Evolutionary conservation across 2,888 invertebrate genomes (phyloP), one percentile per base, ranked within the genome.

Genomic region (Polylopha cassiicola): DNA sequence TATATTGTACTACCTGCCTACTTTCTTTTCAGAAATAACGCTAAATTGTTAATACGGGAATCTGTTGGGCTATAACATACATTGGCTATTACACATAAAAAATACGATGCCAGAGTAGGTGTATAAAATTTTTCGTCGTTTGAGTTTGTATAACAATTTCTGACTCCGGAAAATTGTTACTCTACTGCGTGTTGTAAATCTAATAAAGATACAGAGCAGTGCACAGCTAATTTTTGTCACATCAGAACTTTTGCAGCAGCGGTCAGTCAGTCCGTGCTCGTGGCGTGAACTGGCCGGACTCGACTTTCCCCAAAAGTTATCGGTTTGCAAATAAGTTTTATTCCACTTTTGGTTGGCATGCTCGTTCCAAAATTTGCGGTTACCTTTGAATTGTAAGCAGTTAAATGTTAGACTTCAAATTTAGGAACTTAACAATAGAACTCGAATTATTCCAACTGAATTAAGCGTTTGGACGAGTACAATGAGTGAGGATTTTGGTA

Each of bases 351-450:
- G n/a, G n/a, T n/a, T 63, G 58, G 64, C 75, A 76, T 72, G 77
- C 74, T 80, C 77, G 71, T 80, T 76, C 71, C 73, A 57, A 80
- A 80, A 76, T 80, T 80, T 80, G 82, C 69, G 81, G 81, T 78
- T 80, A 80, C 82, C 81, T 81, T 80, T 82, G 81, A 79, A 81
- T 78, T 78, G 80, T 81, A 81, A 81, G 81, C 79, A 79, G 80
- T 80, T 79, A 77, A 79, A 82, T 77, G 81, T 79, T 74, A 71
- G 77, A 75, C 72, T 78, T 71, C 71, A 75, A 79, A 76, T 81
- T 81, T 78, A 62, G 72, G 65, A 80, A 80, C 77, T 75, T 73
- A 80, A 81, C 81, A 81, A 81, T 80, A 69, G 80, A 76, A 80
- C 76, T 75, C 75, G 67, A 76, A 81, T 81, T 78, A 81, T 81